These are phyloP conservation scores for Podarcis cretensis DNA, from an alignment of 2,113 vertebrate species.

Conservation along the genomic window DNA sequence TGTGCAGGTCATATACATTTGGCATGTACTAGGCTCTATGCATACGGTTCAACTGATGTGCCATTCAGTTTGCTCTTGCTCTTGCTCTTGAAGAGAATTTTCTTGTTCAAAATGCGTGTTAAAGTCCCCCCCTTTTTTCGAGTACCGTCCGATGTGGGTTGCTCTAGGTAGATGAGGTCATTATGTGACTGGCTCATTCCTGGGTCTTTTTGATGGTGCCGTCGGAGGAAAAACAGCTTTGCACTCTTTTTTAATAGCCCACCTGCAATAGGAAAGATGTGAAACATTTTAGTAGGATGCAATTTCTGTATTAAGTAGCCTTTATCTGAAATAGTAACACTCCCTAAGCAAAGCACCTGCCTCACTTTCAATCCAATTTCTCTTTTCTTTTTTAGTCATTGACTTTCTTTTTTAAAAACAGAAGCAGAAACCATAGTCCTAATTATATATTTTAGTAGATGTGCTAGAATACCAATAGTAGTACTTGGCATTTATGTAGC, in stretches of 20 bases:
- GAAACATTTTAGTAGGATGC: not conserved
- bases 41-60: slow-evolving; percentile 44
- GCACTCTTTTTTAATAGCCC: slow-evolving; percentile 90
- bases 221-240: slow-evolving; percentile 92
- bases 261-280: slow-evolving; percentile 73
- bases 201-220: slow-evolving; percentile 93
- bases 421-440: not conserved
- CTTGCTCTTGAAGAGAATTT: slow-evolving; percentile 80
- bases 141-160: slow-evolving; percentile 75
- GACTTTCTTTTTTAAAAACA: not conserved
- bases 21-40: not conserved
- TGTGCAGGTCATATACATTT: slow-evolving; percentile 27
- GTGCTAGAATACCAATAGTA: not conserved
- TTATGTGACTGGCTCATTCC: slow-evolving; percentile 98
- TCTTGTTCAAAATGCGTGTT: slow-evolving; percentile 85
- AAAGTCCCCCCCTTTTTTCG: slow-evolving; percentile 85
- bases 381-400: not conserved
- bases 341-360: not conserved
- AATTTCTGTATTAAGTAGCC: not conserved
- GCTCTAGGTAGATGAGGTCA: slow-evolving; percentile 92
- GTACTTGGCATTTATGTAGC: not conserved
- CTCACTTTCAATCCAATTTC: not conserved
- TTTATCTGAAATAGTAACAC: not conserved
- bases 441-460: not conserved
- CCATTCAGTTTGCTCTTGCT: slow-evolving; percentile 84